Conservation (phyloP, 2,113 vertebrate species). For the Apteryx owenii region DNA sequence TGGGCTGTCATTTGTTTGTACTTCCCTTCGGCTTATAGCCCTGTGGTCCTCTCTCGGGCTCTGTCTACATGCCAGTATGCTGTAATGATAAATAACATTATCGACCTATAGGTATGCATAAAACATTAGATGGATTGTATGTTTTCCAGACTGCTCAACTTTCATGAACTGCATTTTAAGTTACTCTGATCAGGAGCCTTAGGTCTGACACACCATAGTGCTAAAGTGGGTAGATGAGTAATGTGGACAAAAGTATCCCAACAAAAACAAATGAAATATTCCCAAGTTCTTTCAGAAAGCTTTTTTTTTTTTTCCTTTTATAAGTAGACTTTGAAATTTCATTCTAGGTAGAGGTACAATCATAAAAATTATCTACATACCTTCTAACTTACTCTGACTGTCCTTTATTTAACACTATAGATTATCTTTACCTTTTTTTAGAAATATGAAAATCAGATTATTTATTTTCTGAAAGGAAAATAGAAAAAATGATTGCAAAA, state of each 20-base stretch:
- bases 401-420: background rate
- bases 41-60: slow-evolving; percentile 18
- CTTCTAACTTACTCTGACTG: background rate
- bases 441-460: background rate
- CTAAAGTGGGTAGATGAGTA: background rate
- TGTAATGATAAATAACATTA: slow-evolving; percentile 66
- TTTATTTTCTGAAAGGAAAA: too few species aligned
- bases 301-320: background rate
- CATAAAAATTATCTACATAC: background rate
- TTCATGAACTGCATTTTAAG: slow-evolving; percentile 46
- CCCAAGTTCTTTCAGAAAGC: background rate
- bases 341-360: background rate
- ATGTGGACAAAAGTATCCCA: background rate
- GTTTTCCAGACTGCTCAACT: background rate
- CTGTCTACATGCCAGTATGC: background rate
- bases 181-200: background rate
- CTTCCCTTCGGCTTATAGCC: background rate
- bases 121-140: slow-evolving; percentile 44
- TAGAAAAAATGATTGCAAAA: too few species aligned
- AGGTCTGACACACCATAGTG: background rate
- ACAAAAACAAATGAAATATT: background rate
- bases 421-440: background rate
- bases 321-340: background rate
- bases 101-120: slow-evolving; percentile 53
- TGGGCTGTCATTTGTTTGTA: slow-evolving; percentile 31